Evolutionary conservation across 2,888 invertebrate genomes (phyloP), one percentile per base, ranked within the genome.

Genomic region (Microdon myrmicae): DNA sequence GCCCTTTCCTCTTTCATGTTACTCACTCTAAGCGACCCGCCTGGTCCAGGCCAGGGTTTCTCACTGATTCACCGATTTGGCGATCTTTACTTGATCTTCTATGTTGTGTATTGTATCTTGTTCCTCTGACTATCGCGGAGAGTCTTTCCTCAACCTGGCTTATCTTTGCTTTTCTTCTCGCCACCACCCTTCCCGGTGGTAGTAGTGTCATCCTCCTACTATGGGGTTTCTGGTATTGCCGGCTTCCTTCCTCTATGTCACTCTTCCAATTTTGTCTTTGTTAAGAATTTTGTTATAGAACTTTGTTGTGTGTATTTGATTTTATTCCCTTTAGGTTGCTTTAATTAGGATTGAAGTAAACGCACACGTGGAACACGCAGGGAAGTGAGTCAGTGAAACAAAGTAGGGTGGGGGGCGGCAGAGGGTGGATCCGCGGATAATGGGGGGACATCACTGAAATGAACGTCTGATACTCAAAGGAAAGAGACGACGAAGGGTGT

Each of bases 221-320:
- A n/a, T n/a, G n/a, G n/a, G n/a, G n/a, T 26, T 9, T 44, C 9
- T 17, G 16, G 43, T 19, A n/a, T 12, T 43, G 16, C 22, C 22
- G 8, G 22, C 26, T 20, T 28, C 4, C 10, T 41, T 9, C 14
- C 29, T 25, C 14, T 38, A 16, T 4, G 17, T 41, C 32, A 26
- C 17, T 35, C 29, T 44, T 31, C 28, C 13, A 3, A 23, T 13
- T n/a, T 54, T 44, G 37, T 31, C 25, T 28, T 41, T 17, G 43
- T 38, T 4, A 56, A 31, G 43, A 56, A 56, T 56, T 56, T 25
- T 37, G 56, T 35, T 41, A 41, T 47, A 48, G 38, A 20, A 39
- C 16, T 28, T 55, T 55, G 26, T 23, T 44, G 9, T 23, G 32
- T 17, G n/a, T 32, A 34, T 26, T 32, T 20, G 14, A 4, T 37